Conservation (phyloP, 2,113 vertebrate species). For the Colius striatus region DNA sequence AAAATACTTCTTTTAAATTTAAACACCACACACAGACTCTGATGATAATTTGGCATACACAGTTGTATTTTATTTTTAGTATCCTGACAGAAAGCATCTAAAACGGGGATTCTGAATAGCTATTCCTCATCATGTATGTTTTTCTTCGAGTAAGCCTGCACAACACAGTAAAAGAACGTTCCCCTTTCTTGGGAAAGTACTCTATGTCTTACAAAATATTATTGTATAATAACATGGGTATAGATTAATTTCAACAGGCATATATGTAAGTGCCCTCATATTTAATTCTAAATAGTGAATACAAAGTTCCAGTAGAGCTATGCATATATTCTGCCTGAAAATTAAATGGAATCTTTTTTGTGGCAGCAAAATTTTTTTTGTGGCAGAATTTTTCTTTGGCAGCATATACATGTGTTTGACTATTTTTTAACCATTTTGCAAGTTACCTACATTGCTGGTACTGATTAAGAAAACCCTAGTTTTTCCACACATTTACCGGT, state of each 20-base stretch:
- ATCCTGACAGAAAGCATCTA: neutral
- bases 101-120: neutral
- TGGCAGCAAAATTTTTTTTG: too few relatives aligned
- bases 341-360: neutral
- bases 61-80: constrained; percentile 36
- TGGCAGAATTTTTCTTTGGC: neutral
- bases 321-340: neutral
- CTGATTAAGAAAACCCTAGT: neutral
- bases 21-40: constrained; percentile 4
- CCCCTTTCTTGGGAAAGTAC: neutral
- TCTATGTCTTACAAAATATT: neutral
- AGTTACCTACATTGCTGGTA: neutral
- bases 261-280: neutral
- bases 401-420: neutral
- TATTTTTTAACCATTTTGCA: neutral
- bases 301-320: neutral
- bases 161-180: neutral
- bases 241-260: neutral
- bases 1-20: neutral
- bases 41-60: neutral
- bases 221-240: neutral
- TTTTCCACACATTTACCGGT: neutral
- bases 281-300: neutral
- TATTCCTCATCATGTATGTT: neutral
- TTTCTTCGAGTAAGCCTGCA: neutral